Conservation (phyloP, 2,113 vertebrate genomes). For the Desmodus rotundus region DNA sequence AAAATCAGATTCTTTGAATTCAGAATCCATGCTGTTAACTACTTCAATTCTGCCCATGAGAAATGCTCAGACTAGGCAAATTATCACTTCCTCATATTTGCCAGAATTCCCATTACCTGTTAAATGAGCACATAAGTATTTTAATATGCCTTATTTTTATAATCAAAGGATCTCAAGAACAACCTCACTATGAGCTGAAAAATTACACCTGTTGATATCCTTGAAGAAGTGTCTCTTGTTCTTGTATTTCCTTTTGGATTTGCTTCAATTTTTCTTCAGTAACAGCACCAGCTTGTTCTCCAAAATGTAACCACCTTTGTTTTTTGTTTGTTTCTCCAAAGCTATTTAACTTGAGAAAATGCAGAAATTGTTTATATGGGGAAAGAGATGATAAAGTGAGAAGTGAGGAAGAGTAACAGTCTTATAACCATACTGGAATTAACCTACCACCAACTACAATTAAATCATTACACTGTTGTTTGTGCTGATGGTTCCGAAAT, state of each 20-base stretch:
- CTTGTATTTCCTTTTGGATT: constrained; percentile 89
- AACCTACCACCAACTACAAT: neutral
- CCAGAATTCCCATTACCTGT: neutral
- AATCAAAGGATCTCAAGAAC: constrained; percentile 7
- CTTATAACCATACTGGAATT: neutral
- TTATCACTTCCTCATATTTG: neutral
- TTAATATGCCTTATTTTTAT: neutral
- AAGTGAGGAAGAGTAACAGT: neutral
- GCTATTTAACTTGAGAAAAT: constrained; percentile 82
- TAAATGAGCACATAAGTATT: constrained; percentile 9
- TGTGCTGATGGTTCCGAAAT: neutral
- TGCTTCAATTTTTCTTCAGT: constrained; percentile 85
- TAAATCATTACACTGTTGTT: neutral
- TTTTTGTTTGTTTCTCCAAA: constrained; percentile 84
- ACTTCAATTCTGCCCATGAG: neutral
- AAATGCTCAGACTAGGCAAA: neutral
- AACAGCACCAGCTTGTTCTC: constrained; percentile 72
- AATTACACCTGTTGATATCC: constrained; percentile 91
- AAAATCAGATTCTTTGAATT: neutral
- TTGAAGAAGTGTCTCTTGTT: constrained; percentile 92
- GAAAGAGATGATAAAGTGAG: neutral
- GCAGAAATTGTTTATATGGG: neutral
- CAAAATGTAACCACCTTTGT: constrained; percentile 71
- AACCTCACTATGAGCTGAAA: neutral
- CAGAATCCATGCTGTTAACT: neutral